Base-by-base conservation (phyloP, 2,797 vertebrate genomes). In the Chaetophractus vellerosus region DNA sequence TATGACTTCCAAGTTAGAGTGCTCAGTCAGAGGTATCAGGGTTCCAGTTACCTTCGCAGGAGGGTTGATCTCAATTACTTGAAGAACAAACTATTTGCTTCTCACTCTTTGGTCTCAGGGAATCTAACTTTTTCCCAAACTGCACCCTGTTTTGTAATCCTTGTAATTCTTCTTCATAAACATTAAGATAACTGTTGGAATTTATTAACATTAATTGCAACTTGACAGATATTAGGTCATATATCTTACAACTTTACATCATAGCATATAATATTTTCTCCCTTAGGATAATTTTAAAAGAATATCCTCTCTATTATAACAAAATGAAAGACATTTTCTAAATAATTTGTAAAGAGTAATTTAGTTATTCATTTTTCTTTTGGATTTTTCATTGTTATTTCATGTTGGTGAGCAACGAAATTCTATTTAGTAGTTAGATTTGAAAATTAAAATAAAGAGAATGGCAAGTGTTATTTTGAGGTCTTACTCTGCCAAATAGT, bases 361-460 rank as follows among this genome's bases (percentile, higher is more conserved):
- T 8, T 16, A 90, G 14, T 3, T n/a, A 82, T 50, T 71, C 12
- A 33, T 41, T 81, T 57, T 64, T 57, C 6, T 75, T 72, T 33
- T 85, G 8, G 5, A 16, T 81, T 88, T 87, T 75, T 9, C 68
- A 52, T 38, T 55, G 3, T 5, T 71, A 71, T 52, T 69, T 91
- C 55, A 52, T 68, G 2, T 91, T 69, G 93, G 81, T 69, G 33
- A 68, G 93, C 24, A 41, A 69, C 74, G 14, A 80, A 28, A 80
- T 86, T 50, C 3, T 55, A 93, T 26, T 90, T 74, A 82, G 6
- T 5, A 64, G 5, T 87, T 69, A 74, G 26, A 72, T 85, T 76
- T 94, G 23, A 76, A 95, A 86, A 24, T 24, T 76, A 76, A 75
- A 76, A 50, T 36, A 82, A 86, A 66, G 11, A 18, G 2, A 83